Evolutionary conservation across 2,113 vertebrate genomes (phyloP).

Genomic region (Oenanthe oenanthe): DNA sequence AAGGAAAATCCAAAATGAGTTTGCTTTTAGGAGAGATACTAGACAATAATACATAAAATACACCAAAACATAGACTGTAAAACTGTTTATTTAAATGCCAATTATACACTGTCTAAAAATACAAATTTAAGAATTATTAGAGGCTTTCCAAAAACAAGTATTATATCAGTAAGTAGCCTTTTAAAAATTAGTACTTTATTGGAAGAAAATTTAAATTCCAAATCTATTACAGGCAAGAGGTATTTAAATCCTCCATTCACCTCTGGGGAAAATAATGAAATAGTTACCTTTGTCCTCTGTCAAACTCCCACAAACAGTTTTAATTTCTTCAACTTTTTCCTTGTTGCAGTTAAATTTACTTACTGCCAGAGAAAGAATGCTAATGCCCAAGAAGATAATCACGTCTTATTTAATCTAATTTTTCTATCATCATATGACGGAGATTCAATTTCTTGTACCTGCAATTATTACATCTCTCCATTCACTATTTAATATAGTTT

Average conservation of each 20-base stretch:
- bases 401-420: neutral
- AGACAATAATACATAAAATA: neutral
- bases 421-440: neutral
- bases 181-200: neutral
- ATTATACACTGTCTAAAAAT: neutral
- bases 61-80: neutral
- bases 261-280: neutral
- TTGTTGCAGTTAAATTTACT: neutral
- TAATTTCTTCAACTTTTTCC: neutral
- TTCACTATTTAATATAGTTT: neutral
- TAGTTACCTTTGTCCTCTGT: neutral
- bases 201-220: neutral
- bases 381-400: neutral
- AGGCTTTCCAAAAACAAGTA: neutral
- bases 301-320: neutral
- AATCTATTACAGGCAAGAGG: neutral
- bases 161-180: neutral
- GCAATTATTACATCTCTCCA: neutral
- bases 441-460: neutral
- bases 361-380: neutral
- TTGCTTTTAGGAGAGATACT: neutral
- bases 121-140: neutral
- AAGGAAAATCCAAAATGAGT: neutral
- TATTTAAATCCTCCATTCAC: neutral
- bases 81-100: neutral